Evolutionary conservation across 2,113 vertebrate genomes (phyloP).

Genomic region (Procavia capensis): DNA sequence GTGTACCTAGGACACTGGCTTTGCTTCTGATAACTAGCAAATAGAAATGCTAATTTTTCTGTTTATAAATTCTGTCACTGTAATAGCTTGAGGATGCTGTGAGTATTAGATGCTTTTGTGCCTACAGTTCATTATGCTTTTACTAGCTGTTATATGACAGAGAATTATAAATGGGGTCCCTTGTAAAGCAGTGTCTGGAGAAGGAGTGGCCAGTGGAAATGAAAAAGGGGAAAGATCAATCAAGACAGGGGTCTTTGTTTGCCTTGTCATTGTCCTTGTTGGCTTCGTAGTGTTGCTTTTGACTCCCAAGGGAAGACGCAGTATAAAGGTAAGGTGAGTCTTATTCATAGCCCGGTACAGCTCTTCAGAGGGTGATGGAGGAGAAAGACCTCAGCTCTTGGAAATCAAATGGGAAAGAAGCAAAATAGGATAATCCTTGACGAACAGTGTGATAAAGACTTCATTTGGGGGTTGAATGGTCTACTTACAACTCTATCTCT

Average conservation of each 20-base stretch:
- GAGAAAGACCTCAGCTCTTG: neutral
- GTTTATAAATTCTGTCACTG: neutral
- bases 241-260: constrained; percentile 8
- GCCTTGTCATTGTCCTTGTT: neutral
- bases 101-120: constrained; percentile 44
- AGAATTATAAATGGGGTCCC: neutral
- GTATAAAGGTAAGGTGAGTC: neutral
- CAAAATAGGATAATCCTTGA: neutral
- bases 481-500: neutral
- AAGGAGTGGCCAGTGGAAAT: neutral
- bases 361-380: neutral
- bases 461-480: neutral
- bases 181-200: neutral
- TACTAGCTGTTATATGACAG: constrained; percentile 22
- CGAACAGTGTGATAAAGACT: neutral
- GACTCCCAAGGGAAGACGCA: neutral
- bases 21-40: neutral
- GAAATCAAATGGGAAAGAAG: neutral
- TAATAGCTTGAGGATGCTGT: neutral
- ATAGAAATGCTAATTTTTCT: constrained; percentile 53
- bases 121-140: constrained; percentile 21
- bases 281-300: neutral
- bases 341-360: neutral
- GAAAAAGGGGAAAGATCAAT: neutral
- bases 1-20: neutral